Percentiles rank a stretch among this genome's conserved stretches.
These are phyloP conservation scores for Oreohelix idahoensis DNA, from an alignment of 1,140 invertebrate genomes.

Conservation along the genomic window DNA sequence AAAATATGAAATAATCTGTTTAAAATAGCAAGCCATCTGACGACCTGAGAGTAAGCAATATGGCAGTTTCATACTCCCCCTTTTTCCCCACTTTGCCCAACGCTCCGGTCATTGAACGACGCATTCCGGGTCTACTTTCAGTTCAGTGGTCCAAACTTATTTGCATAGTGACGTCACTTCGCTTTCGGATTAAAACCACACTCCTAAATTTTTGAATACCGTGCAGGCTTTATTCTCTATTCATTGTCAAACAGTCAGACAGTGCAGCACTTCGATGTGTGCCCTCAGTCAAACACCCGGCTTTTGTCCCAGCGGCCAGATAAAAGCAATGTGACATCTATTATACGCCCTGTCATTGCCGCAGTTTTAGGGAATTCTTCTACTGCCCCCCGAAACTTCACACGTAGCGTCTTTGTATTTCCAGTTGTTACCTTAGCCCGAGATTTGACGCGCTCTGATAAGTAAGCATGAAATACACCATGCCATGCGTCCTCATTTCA, in stretches of 20 bases:
- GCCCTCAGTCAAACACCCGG: background rate
- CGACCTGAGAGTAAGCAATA: too few species aligned
- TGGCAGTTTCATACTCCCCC: too few species aligned
- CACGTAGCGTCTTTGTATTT: background rate
- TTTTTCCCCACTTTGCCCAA: too few species aligned
- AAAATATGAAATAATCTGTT: too few species aligned
- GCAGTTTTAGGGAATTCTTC: background rate
- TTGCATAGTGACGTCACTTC: background rate
- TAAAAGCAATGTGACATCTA: background rate
- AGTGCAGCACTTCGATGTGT: background rate
- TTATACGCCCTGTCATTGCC: background rate
- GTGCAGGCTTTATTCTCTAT: background rate
- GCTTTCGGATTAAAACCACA: background rate
- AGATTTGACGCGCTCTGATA: background rate
- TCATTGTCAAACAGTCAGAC: background rate
- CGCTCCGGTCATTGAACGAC: too few species aligned
- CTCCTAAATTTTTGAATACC: background rate
- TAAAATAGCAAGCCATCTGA: too few species aligned
- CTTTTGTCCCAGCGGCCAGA: background rate
- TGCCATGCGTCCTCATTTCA: background rate
- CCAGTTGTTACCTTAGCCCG: background rate
- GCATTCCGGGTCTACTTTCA: too few species aligned
- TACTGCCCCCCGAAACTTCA: background rate
- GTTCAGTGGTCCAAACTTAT: too few species aligned
- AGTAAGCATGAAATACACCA: background rate